Conservation (phyloP, 2,888 invertebrate genomes). For the Drosophila aldrichi region DNA sequence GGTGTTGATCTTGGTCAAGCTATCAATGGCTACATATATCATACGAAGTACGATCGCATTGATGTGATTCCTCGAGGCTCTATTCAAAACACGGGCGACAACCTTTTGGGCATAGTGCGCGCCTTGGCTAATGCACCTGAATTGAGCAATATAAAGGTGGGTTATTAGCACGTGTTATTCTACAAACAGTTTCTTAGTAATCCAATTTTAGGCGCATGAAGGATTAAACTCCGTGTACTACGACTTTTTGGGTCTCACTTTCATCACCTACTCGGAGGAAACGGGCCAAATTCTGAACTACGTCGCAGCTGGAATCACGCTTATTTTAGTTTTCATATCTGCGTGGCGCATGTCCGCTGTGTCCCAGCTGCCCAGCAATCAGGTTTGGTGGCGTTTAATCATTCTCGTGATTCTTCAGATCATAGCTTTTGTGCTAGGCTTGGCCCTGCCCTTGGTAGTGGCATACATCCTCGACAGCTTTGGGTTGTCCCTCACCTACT, state of each 20-base stretch:
- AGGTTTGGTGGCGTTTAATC: constrained; percentile 57
- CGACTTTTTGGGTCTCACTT: constrained; percentile 89
- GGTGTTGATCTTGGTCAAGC: constrained; percentile 91
- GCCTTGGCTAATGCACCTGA: constrained; percentile 85
- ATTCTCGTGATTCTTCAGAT: constrained; percentile 73
- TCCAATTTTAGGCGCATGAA: constrained; percentile 79
- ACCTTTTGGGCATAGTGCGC: constrained; percentile 87
- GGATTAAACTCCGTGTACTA: constrained; percentile 88
- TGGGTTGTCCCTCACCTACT: constrained; percentile 87
- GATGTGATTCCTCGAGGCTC: constrained; percentile 88
- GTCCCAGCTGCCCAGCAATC: constrained; percentile 47
- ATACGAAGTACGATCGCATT: constrained; percentile 90
- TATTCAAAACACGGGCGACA: constrained; percentile 90
- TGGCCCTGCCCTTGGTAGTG: constrained; percentile 78
- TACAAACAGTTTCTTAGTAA: too few species aligned
- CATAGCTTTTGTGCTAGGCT: constrained; percentile 76
- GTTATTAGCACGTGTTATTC: background rate
- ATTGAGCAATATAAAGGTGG: constrained; percentile 74
- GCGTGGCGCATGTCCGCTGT: constrained; percentile 74
- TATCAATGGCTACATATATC: constrained; percentile 91
- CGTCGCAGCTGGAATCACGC: constrained; percentile 80
- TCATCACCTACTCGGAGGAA: constrained; percentile 88
- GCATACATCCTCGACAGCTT: constrained; percentile 83
- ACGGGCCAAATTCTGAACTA: constrained; percentile 83
- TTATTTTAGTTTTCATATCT: constrained; percentile 77